Evolutionary conservation across 2,113 vertebrate genomes (phyloP).

Genomic region (Podiceps cristatus): DNA sequence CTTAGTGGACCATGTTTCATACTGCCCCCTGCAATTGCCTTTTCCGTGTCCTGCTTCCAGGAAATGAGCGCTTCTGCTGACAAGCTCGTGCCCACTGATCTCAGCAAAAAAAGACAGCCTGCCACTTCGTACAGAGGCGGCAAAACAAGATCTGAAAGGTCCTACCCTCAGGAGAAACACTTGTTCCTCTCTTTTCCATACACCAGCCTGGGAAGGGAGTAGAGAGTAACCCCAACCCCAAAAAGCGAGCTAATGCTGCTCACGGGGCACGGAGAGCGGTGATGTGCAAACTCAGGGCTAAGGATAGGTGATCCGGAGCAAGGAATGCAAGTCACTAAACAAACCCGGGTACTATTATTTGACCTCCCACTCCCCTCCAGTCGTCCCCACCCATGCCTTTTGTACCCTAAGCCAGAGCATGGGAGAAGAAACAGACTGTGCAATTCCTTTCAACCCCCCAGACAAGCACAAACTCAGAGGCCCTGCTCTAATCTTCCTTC

Average conservation of each 20-base stretch:
- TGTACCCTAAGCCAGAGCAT: rapidly evolving
- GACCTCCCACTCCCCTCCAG: neutral
- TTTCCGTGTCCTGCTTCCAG: neutral
- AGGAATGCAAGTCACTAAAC: neutral
- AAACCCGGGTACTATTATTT: neutral
- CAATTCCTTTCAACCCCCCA: neutral
- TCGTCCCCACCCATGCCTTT: neutral
- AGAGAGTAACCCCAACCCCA: neutral
- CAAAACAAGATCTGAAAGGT: slow-evolving; percentile 41
- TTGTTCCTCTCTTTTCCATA: neutral
- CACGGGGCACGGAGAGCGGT: neutral
- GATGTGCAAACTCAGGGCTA: neutral
- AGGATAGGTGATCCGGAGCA: neutral
- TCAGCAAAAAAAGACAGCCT: slow-evolving; percentile 12
- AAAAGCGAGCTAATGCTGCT: neutral
- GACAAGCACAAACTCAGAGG: neutral
- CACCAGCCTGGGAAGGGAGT: neutral
- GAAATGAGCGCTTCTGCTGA: neutral
- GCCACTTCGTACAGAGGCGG: neutral
- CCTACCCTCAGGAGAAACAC: slow-evolving; percentile 30
- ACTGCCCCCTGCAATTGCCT: neutral
- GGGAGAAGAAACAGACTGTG: neutral
- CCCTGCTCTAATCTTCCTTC: neutral
- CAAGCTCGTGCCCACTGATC: neutral
- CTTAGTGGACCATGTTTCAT: neutral